These are phyloP conservation scores for Eutolmus rufibarbis DNA, from an alignment of 2,888 invertebrate species.

Conservation along the genomic window DNA sequence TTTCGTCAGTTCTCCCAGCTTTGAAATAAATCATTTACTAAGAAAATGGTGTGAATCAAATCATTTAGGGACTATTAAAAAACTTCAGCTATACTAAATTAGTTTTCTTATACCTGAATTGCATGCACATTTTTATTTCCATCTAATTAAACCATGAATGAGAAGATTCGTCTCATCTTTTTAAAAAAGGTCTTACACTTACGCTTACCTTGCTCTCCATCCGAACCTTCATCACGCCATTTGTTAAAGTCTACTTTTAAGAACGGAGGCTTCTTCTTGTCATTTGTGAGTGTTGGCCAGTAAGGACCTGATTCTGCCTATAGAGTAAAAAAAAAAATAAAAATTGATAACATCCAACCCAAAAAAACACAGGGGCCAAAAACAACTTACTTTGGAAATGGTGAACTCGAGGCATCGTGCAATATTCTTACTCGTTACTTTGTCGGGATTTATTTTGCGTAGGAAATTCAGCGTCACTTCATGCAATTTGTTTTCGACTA, in stretches of 20 bases:
- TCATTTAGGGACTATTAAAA: background rate
- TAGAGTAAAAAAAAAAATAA: conserved; percentile 15
- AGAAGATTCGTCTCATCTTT: background rate
- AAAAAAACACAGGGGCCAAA: background rate
- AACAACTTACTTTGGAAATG: conserved; percentile 67
- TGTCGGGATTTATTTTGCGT: conserved; percentile 82
- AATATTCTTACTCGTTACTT: conserved; percentile 74
- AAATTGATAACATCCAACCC: background rate
- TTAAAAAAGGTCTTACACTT: background rate
- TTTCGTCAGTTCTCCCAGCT: background rate
- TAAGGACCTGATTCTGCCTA: conserved; percentile 75
- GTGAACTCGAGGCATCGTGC: conserved; percentile 79
- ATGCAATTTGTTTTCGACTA: conserved; percentile 82
- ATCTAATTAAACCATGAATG: background rate
- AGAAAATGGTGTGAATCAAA: background rate
- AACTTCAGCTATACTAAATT: background rate
- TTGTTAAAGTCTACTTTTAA: conserved; percentile 97
- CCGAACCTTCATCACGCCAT: conserved; percentile 97
- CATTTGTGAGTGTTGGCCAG: conserved; percentile 89
- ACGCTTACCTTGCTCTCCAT: conserved; percentile 73
- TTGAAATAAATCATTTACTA: background rate
- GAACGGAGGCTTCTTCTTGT: conserved; percentile 91
- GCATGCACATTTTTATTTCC: background rate
- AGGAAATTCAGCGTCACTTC: conserved; percentile 88
- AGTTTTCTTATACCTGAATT: no score